Percentiles rank a stretch among this genome's conserved stretches.
Evolutionary conservation across 2,888 invertebrate species (phyloP).

Genomic region (Acheta domesticus): DNA sequence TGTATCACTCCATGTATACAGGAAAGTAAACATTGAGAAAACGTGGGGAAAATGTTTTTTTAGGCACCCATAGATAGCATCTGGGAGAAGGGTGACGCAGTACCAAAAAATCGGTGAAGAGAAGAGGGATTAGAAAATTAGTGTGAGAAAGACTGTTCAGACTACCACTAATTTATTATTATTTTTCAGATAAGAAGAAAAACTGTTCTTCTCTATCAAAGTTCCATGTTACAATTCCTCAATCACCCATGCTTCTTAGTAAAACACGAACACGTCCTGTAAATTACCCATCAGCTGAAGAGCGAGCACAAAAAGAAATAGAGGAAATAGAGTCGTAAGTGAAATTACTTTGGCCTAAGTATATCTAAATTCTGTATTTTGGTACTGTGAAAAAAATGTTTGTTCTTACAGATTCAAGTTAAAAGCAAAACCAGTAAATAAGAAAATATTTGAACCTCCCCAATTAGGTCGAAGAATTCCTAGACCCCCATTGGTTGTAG

Average conservation of each 20-base stretch:
- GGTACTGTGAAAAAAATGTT: neutral
- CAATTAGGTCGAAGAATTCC: neutral
- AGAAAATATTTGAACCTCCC: neutral
- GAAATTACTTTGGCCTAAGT: neutral
- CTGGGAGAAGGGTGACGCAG: no score
- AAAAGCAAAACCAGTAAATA: neutral
- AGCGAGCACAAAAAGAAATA: neutral
- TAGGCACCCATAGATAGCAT: no score
- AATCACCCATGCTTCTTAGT: neutral
- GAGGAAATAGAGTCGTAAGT: slow-evolving; percentile 5
- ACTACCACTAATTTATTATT: no score
- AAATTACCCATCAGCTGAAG: neutral
- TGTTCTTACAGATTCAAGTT: neutral
- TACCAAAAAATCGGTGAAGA: no score
- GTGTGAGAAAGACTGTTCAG: no score
- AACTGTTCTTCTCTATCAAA: no score
- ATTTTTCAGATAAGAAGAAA: no score
- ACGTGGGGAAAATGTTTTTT: no score
- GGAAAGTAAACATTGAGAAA: no score
- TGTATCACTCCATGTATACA: no score
- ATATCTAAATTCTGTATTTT: neutral
- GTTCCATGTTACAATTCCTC: neutral
- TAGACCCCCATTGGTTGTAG: neutral
- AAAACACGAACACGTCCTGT: neutral
- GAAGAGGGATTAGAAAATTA: no score